These are phyloP conservation scores for Anastatus disparis DNA, from an alignment of 1,140 invertebrate genomes.

Conservation along the genomic window DNA sequence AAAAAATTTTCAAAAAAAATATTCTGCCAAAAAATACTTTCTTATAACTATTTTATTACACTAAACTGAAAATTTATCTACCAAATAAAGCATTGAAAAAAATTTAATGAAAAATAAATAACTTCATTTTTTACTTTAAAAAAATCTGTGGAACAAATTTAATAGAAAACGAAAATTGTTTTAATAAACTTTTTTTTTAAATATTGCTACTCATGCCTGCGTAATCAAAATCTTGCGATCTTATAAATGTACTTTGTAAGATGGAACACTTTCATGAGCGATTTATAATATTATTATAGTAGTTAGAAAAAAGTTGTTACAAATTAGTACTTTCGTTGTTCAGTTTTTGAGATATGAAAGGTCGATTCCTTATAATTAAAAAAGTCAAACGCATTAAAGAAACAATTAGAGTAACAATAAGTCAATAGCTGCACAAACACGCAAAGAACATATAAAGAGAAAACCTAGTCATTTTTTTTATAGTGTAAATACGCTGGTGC, in stretches of 20 bases:
- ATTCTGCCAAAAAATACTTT: conserved; percentile 28
- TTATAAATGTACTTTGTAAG: conserved; percentile 21
- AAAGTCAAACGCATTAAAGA: conserved; percentile 4
- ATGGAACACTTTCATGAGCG: neutral
- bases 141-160: conserved; percentile 12
- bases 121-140: conserved; percentile 29
- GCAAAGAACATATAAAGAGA: conserved; percentile 24
- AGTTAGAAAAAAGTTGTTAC: conserved; percentile 23
- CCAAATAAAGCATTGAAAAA: conserved; percentile 14
- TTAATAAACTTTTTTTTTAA: conserved; percentile 20
- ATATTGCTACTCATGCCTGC: neutral
- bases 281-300: conserved; percentile 27
- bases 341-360: conserved; percentile 14
- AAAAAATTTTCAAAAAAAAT: conserved; percentile 16
- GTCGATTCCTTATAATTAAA: conserved; percentile 1
- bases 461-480: conserved; percentile 41
- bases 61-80: neutral
- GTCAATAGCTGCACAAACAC: conserved; percentile 37
- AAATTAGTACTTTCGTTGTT: conserved; percentile 9
- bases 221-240: conserved; percentile 15
- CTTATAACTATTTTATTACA: conserved; percentile 15
- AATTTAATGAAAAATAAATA: conserved; percentile 19
- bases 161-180: conserved; percentile 21
- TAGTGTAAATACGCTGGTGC: conserved; percentile 36
- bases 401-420: conserved; percentile 27